A percentile compares a stretch with the other conserved stretches of the same genome.
phyloP scores from a whole-genome alignment of 2,888 invertebrate genomes.

The Eupithecia dodoneata region DNA sequence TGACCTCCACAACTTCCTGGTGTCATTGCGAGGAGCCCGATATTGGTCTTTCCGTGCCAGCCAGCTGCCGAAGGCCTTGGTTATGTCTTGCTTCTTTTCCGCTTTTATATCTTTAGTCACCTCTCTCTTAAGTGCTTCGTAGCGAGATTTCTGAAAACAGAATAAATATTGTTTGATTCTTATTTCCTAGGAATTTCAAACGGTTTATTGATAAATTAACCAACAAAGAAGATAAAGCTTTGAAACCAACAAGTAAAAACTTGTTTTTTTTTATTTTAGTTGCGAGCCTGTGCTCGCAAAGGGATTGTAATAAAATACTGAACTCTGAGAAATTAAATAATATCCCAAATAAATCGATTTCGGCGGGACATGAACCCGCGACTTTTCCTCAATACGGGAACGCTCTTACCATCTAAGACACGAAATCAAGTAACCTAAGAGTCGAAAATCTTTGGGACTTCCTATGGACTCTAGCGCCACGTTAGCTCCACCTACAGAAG shows the following conservation, averaged over 20 bases:
- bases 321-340: too few species aligned
- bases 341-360: too few species aligned
- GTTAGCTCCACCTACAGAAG: too few species aligned
- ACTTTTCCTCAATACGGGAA: too few species aligned
- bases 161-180: neutral
- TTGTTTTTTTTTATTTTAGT: neutral
- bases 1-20: slow-evolving; percentile 82
- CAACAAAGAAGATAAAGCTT: neutral
- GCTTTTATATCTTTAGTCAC: slow-evolving; percentile 78
- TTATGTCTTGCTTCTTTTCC: slow-evolving; percentile 64
- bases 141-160: slow-evolving; percentile 58
- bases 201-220: neutral
- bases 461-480: too few species aligned
- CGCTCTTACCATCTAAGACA: too few species aligned
- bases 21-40: slow-evolving; percentile 78
- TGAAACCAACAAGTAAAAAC: neutral
- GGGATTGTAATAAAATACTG: too few species aligned
- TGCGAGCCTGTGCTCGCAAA: too few species aligned
- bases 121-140: slow-evolving; percentile 68
- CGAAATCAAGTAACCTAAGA: too few species aligned
- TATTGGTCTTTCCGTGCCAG: slow-evolving; percentile 76
- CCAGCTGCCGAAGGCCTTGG: slow-evolving; percentile 77
- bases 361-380: too few species aligned
- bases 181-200: neutral
- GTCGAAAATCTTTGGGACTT: too few species aligned